These are phyloP conservation scores for Dasypus novemcinctus DNA, from an alignment of 2,113 vertebrate species.

Conservation along the genomic window DNA sequence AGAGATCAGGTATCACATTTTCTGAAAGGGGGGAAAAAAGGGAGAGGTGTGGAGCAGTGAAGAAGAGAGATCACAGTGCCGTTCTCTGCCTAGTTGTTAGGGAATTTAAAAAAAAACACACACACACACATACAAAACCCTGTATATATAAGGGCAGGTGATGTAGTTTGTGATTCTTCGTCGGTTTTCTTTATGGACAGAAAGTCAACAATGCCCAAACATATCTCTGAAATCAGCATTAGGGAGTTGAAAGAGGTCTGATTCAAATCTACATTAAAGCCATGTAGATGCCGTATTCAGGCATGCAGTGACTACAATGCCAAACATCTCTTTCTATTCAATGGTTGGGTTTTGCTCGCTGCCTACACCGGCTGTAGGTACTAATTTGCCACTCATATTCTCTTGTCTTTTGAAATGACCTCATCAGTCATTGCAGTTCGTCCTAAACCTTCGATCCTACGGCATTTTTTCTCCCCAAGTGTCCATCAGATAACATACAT, in stretches of 20 bases:
- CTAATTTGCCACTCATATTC: slow-evolving; percentile 79
- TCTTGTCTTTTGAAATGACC: slow-evolving; percentile 80
- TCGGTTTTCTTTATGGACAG: slow-evolving; percentile 33
- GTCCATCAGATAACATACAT: slow-evolving; percentile 69
- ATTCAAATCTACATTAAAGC: slow-evolving; percentile 72
- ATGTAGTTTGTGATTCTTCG: background rate
- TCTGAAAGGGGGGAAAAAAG: slow-evolving; percentile 1
- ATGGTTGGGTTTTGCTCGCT: slow-evolving; percentile 43
- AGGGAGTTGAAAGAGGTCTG: slow-evolving; percentile 71
- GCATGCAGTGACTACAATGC: slow-evolving; percentile 71
- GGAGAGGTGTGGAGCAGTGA: background rate
- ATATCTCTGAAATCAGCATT: slow-evolving; percentile 62
- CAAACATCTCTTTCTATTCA: slow-evolving; percentile 65
- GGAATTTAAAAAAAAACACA: background rate
- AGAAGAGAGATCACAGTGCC: background rate
- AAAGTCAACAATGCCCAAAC: slow-evolving; percentile 46
- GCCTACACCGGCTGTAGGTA: slow-evolving; percentile 76
- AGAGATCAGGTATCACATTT: slow-evolving; percentile 64
- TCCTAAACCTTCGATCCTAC: slow-evolving; percentile 65
- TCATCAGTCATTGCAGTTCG: slow-evolving; percentile 72
- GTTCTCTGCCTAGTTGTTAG: slow-evolving; percentile 30
- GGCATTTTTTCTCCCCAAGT: slow-evolving; percentile 57
- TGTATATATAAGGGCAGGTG: background rate
- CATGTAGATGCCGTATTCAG: slow-evolving; percentile 59
- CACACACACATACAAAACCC: no score